Evolutionary conservation across 1,140 invertebrate genomes (phyloP).

Genomic region (Aplysia californica): DNA sequence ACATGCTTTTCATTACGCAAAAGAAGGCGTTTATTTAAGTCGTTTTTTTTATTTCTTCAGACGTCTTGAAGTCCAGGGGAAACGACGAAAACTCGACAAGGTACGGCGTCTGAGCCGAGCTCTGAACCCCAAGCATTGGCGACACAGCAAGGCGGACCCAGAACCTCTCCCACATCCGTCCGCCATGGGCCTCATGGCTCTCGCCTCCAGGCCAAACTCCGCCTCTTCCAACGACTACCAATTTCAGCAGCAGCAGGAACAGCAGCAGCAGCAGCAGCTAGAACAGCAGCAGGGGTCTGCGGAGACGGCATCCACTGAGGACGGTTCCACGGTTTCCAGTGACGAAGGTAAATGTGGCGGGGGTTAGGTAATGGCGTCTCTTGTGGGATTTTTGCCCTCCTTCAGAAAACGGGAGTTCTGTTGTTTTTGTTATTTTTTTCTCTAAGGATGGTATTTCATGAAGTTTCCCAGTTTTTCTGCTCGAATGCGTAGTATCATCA

Average conservation of each 20-base stretch:
- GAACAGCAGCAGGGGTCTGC: not conserved
- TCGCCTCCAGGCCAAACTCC: not conserved
- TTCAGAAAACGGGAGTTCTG: too few relatives aligned
- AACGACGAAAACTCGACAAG: constrained; percentile 17
- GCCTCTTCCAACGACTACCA: not conserved
- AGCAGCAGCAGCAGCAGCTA: not conserved
- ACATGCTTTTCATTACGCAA: too few relatives aligned
- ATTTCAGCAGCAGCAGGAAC: not conserved
- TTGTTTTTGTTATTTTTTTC: too few relatives aligned
- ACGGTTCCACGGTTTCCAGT: not conserved
- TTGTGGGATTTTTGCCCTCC: not conserved
- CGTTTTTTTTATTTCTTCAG: too few relatives aligned
- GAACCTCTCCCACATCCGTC: constrained; percentile 18
- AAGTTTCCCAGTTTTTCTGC: too few relatives aligned
- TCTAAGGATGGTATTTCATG: too few relatives aligned
- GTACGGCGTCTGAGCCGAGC: constrained; percentile 25
- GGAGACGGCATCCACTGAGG: not conserved
- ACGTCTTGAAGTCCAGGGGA: constrained; percentile 11
- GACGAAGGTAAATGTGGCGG: not conserved
- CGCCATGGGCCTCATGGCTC: constrained; percentile 12
- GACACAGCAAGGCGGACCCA: constrained; percentile 3
- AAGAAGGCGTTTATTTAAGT: too few relatives aligned
- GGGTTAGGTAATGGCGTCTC: not conserved
- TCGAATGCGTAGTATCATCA: too few relatives aligned
- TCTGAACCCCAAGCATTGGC: constrained; percentile 34